Evolutionary conservation across 2,888 invertebrate genomes (phyloP).

Genomic region (Apotomis betuletana): DNA sequence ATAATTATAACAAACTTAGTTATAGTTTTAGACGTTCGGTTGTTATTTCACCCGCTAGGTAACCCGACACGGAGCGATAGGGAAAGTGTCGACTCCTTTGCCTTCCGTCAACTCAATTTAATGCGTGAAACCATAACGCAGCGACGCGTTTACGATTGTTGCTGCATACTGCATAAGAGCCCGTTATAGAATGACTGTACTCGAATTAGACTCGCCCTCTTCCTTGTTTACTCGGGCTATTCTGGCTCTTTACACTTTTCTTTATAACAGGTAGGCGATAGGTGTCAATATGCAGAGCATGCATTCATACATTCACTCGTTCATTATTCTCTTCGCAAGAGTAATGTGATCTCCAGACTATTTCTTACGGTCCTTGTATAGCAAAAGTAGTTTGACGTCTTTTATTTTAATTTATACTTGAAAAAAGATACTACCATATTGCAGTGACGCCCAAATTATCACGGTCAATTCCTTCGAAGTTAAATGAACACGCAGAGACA

Average conservation of each 20-base stretch:
- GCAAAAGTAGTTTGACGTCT: too few species aligned
- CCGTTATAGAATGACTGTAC: constrained; percentile 39
- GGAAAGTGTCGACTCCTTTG: constrained; percentile 40
- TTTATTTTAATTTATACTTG: too few species aligned
- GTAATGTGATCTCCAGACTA: too few species aligned
- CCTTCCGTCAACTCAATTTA: constrained; percentile 47
- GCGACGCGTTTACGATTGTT: constrained; percentile 50
- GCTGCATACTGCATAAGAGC: constrained; percentile 29
- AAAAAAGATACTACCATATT: too few species aligned
- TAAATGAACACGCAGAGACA: background rate
- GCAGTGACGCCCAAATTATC: background rate
- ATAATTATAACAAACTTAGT: background rate
- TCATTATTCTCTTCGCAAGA: too few species aligned
- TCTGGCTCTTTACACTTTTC: background rate
- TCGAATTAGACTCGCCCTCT: constrained; percentile 32
- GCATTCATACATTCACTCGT: too few species aligned
- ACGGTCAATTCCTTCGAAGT: background rate
- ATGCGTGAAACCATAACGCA: constrained; percentile 48
- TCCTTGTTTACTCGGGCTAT: constrained; percentile 27
- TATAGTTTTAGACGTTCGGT: background rate
- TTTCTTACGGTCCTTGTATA: too few species aligned
- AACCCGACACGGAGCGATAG: constrained; percentile 25
- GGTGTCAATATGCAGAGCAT: background rate
- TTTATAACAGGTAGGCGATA: background rate
- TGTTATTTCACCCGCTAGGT: constrained; percentile 7